phyloP scores from a whole-genome alignment of 2,888 invertebrate genomes.

The Pachliopta kotzebuea region DNA sequence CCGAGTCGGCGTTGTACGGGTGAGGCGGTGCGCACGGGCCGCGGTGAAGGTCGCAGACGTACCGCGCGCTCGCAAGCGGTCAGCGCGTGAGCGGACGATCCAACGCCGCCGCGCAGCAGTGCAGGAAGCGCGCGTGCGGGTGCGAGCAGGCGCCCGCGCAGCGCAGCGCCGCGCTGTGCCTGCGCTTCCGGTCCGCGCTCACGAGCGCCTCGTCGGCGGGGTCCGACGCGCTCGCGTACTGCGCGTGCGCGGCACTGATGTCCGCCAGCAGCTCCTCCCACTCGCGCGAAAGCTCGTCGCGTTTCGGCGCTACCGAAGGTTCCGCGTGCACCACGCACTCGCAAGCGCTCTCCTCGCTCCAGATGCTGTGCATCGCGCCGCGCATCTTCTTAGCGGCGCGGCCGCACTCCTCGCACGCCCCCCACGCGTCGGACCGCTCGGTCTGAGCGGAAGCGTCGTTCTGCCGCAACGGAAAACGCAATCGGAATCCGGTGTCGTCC shows the following conservation, averaged over 20 bases:
- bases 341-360: conserved; percentile 52
- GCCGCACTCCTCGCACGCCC: conserved; percentile 60
- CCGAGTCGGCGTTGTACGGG: background rate
- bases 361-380: conserved; percentile 47
- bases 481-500: conserved; percentile 73
- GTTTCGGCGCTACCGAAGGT: conserved; percentile 33
- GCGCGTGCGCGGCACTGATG: conserved; percentile 78
- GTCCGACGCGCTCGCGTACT: conserved; percentile 57
- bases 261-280: conserved; percentile 83
- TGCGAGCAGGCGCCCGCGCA: conserved; percentile 46
- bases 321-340: conserved; percentile 42
- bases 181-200: conserved; percentile 78
- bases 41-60: background rate
- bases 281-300: conserved; percentile 79
- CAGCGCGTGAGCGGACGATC: conserved; percentile 76
- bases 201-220: conserved; percentile 39
- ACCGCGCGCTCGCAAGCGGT: conserved; percentile 21
- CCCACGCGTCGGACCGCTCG: conserved; percentile 44
- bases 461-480: conserved; percentile 83
- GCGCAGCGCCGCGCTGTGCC: conserved; percentile 74
- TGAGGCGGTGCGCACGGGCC: conserved; percentile 4
- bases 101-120: conserved; percentile 61
- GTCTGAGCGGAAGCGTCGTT: conserved; percentile 61
- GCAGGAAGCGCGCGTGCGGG: conserved; percentile 77
- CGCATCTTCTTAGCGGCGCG: conserved; percentile 68